phyloP scores from a whole-genome alignment of 2,113 vertebrate genomes.

The Mustela nigripes region DNA sequence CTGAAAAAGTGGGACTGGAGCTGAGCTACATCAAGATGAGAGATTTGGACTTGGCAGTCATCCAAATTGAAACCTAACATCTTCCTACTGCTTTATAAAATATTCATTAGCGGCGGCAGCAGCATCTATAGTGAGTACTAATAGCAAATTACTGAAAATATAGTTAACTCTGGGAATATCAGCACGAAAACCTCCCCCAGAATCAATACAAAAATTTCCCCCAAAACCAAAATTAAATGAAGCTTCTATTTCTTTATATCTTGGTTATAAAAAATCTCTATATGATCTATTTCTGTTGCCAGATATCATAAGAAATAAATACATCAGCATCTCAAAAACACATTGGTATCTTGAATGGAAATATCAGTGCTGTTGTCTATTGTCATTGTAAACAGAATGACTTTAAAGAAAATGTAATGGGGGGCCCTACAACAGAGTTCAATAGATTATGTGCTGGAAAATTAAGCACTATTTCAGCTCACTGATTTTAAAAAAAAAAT shows the following conservation, averaged over 20 bases:
- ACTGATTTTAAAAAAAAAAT: neutral
- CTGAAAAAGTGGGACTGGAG: neutral
- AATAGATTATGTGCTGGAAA: neutral
- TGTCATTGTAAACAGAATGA: neutral
- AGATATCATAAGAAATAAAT: neutral
- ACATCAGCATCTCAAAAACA: neutral
- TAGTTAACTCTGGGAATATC: neutral
- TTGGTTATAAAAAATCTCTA: neutral
- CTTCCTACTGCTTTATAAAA: conserved; percentile 60
- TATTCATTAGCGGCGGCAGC: conserved; percentile 37
- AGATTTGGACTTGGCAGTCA: neutral
- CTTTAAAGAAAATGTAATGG: neutral
- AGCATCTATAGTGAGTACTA: neutral
- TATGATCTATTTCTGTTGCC: neutral
- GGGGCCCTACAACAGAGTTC: neutral
- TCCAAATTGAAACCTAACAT: neutral
- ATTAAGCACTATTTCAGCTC: neutral
- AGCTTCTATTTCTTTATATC: neutral
- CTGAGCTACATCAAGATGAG: neutral
- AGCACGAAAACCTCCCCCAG: neutral
- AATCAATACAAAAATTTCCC: neutral
- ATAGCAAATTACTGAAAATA: conserved; percentile 49
- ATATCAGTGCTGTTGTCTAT: neutral
- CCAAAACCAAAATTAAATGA: conserved; percentile 37
- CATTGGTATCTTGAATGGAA: neutral